A percentile compares a stretch with the other conserved stretches of the same genome.
Evolutionary conservation across 1,140 invertebrate genomes (phyloP).

Genomic region (Onthophagus taurus): DNA sequence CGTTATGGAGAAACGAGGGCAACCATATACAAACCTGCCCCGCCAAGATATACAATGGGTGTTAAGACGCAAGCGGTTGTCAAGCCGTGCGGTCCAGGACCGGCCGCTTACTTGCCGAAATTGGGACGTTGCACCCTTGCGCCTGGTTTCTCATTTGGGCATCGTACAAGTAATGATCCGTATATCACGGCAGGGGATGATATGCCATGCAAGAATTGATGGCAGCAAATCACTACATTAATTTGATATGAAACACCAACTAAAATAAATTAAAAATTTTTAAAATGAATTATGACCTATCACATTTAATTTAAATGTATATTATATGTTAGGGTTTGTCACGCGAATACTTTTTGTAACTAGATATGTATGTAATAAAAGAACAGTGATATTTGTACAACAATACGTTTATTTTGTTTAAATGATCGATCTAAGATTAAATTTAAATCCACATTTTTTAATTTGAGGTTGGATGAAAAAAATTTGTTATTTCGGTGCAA

Average conservation of each 20-base stretch:
- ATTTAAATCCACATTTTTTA: too few relatives aligned
- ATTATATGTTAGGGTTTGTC: background rate
- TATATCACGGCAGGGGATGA: constrained; percentile 33
- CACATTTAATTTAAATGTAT: background rate
- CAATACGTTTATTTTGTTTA: too few relatives aligned
- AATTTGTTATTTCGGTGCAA: too few relatives aligned
- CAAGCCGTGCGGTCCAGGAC: constrained; percentile 31
- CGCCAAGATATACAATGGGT: constrained; percentile 38
- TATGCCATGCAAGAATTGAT: constrained; percentile 23
- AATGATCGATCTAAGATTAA: too few relatives aligned
- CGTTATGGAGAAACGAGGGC: constrained; percentile 38
- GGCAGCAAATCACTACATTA: background rate
- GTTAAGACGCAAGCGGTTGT: constrained; percentile 19
- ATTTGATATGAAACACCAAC: background rate
- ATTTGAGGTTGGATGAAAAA: too few relatives aligned
- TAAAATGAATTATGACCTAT: background rate
- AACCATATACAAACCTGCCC: constrained; percentile 29
- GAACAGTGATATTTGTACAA: too few relatives aligned
- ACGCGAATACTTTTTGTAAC: background rate
- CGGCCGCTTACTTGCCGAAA: constrained; percentile 36
- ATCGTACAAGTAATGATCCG: constrained; percentile 21
- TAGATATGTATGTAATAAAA: too few relatives aligned
- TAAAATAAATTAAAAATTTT: background rate
- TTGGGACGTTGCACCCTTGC: constrained; percentile 16
- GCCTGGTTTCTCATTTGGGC: constrained; percentile 30